A percentile compares a stretch with the other conserved stretches of the same genome.
Evolutionary conservation across 2,888 invertebrate species (phyloP).

Genomic region (Archips xylosteana): DNA sequence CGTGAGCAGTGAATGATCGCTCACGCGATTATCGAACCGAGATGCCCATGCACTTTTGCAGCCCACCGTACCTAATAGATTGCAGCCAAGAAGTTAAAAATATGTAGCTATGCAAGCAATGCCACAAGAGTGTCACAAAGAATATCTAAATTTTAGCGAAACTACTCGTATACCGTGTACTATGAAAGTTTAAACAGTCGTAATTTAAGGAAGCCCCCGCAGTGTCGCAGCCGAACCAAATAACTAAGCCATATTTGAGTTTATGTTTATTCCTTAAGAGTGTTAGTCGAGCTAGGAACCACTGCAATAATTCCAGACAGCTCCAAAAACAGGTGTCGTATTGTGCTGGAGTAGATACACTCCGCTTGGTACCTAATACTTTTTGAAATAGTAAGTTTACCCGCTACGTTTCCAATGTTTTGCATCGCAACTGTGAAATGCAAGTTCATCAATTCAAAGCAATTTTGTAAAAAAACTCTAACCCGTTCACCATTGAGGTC

Average conservation of each 20-base stretch:
- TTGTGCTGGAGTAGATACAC: slow-evolving; percentile 3
- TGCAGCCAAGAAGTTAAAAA: neutral
- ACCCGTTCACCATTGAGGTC: neutral
- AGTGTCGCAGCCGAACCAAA: neutral
- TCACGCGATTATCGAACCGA: too few species aligned
- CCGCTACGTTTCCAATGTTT: neutral
- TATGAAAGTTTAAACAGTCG: neutral
- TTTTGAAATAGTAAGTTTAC: neutral
- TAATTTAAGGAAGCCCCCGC: neutral
- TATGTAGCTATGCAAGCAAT: neutral
- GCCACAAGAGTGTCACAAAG: neutral
- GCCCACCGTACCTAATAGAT: too few species aligned
- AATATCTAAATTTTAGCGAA: neutral
- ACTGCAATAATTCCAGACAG: slow-evolving; percentile 28
- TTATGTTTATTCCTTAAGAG: slow-evolving; percentile 24
- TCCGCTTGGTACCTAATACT: slow-evolving; percentile 9
- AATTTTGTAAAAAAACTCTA: neutral
- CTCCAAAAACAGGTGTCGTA: slow-evolving; percentile 28
- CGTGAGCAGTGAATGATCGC: too few species aligned
- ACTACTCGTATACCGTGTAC: neutral
- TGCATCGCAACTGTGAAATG: too few species aligned
- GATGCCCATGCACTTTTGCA: too few species aligned
- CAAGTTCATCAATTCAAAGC: too few species aligned
- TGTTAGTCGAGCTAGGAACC: slow-evolving; percentile 4
- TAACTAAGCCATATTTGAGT: slow-evolving; percentile 4